phyloP scores from a whole-genome alignment of 2,797 vertebrate species.

The Hypotaenidia okinawae region DNA sequence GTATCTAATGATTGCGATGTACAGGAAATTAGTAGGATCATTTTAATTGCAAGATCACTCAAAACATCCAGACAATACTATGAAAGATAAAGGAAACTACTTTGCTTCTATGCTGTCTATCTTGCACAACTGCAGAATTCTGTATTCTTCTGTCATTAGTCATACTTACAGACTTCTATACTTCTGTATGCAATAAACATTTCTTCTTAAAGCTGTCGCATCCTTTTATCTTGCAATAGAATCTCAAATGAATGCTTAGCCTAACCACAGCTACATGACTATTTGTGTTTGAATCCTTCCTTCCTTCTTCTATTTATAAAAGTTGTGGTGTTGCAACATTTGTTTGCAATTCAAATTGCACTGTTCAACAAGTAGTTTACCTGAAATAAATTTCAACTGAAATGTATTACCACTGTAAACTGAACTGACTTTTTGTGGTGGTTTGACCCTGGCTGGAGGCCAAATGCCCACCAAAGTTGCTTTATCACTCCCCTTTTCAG shows the following conservation, averaged over 20 bases:
- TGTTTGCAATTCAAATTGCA: conserved; percentile 37
- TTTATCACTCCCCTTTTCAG: too few relatives aligned
- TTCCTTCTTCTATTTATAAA: neutral
- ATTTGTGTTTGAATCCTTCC: neutral
- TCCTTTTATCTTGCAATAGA: neutral
- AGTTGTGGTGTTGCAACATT: neutral
- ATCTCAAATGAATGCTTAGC: neutral
- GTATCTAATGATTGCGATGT: neutral
- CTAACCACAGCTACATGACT: neutral
- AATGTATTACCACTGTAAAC: neutral
- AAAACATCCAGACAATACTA: neutral
- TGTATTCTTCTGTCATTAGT: neutral
- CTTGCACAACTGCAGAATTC: neutral
- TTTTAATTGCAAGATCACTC: neutral
- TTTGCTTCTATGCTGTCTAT: neutral
- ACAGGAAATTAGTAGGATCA: neutral
- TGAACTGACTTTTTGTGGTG: neutral
- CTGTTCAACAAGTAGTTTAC: conserved; percentile 5
- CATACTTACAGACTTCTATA: neutral
- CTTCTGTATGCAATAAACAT: neutral
- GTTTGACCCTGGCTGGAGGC: too few relatives aligned
- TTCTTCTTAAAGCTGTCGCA: neutral
- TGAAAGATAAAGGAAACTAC: neutral
- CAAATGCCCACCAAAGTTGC: too few relatives aligned
- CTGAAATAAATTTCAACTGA: conserved; percentile 24